Conservation (phyloP, 2,888 invertebrate species). For the Apodemia hepburni region DNA sequence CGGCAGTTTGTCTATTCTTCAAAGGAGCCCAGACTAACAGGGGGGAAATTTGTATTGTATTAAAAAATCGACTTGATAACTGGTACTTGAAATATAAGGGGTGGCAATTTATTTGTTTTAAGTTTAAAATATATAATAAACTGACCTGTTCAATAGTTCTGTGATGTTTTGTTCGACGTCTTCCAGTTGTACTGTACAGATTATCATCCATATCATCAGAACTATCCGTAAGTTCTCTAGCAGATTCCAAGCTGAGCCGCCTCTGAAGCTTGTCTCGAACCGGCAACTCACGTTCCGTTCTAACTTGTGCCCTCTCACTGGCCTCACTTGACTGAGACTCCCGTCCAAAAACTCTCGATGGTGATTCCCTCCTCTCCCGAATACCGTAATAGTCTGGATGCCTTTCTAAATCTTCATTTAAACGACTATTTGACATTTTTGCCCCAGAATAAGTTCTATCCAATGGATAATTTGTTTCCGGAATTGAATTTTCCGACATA, state of each 20-base stretch:
- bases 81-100: too few relatives aligned
- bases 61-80: too few relatives aligned
- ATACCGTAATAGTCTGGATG: conserved; percentile 61
- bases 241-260: conserved; percentile 85
- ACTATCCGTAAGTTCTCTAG: conserved; percentile 85
- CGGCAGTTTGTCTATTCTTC: too few relatives aligned
- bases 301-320: conserved; percentile 56
- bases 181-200: conserved; percentile 77
- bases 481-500: conserved; percentile 56
- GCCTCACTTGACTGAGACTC: conserved; percentile 65
- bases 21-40: too few relatives aligned
- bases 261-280: conserved; percentile 76
- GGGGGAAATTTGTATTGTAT: too few relatives aligned
- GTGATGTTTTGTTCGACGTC: conserved; percentile 78
- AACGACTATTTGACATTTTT: conserved; percentile 65
- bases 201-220: conserved; percentile 83
- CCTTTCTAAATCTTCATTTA: conserved; percentile 71
- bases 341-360: conserved; percentile 53
- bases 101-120: too few relatives aligned
- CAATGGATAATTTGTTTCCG: conserved; percentile 70
- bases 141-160: conserved; percentile 83
- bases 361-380: conserved; percentile 58
- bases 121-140: neutral
- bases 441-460: conserved; percentile 70
- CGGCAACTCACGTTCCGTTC: conserved; percentile 46